Conservation (phyloP, 2,113 vertebrate genomes). For the Chitala chitala region DNA sequence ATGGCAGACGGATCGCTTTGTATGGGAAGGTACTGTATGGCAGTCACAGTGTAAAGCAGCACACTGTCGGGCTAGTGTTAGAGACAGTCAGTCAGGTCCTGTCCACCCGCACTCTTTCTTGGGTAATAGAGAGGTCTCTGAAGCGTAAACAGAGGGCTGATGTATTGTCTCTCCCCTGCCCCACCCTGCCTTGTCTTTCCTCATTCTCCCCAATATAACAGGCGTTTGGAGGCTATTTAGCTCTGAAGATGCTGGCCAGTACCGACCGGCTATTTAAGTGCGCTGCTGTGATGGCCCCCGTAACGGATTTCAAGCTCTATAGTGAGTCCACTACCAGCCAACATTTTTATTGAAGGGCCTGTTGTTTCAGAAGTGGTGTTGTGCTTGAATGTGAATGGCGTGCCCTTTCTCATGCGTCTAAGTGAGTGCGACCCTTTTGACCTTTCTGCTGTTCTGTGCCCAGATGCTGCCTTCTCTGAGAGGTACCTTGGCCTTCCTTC, state of each 20-base stretch:
- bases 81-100: background rate
- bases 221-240: conserved; percentile 71
- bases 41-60: background rate
- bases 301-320: conserved; percentile 71
- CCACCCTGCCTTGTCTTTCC: background rate
- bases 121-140: no score
- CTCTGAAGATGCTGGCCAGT: conserved; percentile 67
- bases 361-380: background rate
- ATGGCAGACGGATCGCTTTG: conserved; percentile 62
- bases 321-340: conserved; percentile 53
- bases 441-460: conserved; percentile 23
- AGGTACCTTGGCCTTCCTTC: conserved; percentile 66
- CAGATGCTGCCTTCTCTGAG: conserved; percentile 71
- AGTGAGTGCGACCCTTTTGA: background rate
- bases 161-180: background rate
- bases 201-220: conserved; percentile 34
- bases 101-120: no score
- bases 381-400: background rate
- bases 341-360: background rate
- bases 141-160: no score
- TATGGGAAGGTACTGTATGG: conserved; percentile 67
- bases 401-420: no score
- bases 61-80: background rate
- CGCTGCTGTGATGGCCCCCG: conserved; percentile 61
- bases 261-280: conserved; percentile 66